Conservation (phyloP, 2,113 vertebrate genomes). For the Rostratula benghalensis region DNA sequence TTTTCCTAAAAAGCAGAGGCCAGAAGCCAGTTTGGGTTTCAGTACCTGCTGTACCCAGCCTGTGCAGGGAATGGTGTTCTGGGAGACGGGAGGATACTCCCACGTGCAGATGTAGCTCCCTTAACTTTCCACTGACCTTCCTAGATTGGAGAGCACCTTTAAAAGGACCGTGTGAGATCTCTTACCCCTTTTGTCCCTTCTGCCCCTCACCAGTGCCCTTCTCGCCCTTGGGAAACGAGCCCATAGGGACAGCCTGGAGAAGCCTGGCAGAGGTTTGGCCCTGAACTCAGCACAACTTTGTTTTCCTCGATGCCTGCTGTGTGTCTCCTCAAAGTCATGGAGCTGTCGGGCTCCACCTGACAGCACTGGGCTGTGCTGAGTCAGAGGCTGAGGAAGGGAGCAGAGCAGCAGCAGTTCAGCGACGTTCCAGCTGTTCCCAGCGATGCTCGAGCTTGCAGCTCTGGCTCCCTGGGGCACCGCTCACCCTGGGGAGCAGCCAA, state of each 20-base stretch:
- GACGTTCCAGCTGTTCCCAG: background rate
- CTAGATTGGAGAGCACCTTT: background rate
- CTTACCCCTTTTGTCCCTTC: background rate
- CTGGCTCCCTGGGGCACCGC: accelerated
- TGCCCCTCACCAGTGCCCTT: background rate
- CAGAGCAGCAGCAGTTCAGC: background rate
- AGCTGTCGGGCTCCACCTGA: background rate
- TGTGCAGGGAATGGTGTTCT: background rate
- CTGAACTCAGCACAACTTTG: background rate
- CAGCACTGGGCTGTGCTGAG: background rate
- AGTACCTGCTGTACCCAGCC: background rate
- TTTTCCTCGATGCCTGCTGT: background rate
- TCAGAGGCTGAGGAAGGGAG: background rate
- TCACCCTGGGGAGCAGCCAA: background rate
- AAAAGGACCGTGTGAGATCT: background rate
- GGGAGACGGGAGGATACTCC: background rate
- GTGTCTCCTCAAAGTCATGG: background rate
- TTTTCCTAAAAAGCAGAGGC: background rate
- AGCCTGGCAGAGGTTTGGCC: background rate
- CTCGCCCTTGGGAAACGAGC: background rate
- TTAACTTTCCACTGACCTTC: background rate
- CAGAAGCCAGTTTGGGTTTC: background rate
- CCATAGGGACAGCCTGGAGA: background rate
- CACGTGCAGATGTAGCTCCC: background rate
- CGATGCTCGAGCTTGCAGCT: accelerated